Evolutionary conservation across 2,888 invertebrate species (phyloP).

Genomic region (Neoascia interrupta): DNA sequence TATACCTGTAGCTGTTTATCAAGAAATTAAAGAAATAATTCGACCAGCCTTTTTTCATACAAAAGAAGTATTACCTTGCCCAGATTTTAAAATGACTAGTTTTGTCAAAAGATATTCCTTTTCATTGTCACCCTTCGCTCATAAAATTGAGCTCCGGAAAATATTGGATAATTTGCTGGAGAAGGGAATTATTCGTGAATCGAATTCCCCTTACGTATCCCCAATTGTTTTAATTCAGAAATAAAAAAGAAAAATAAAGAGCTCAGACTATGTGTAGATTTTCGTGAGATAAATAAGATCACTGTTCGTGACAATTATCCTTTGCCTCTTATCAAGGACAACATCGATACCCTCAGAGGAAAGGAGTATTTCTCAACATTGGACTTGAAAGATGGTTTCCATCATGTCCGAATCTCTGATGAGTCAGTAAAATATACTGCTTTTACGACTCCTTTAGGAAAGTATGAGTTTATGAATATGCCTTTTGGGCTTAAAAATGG

Average conservation of each 20-base stretch:
- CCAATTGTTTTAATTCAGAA: conserved; percentile 63
- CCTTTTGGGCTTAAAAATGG: conserved; percentile 70
- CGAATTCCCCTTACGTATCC: conserved; percentile 43
- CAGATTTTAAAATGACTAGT: conserved; percentile 42
- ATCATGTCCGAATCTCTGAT: conserved; percentile 7
- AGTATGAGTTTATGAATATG: conserved; percentile 68
- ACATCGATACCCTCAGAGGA: conserved; percentile 25
- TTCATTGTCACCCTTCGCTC: conserved; percentile 26
- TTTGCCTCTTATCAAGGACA: conserved; percentile 20
- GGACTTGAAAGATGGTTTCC: conserved; percentile 21
- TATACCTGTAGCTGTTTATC: not conserved
- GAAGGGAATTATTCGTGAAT: conserved; percentile 26
- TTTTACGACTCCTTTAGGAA: conserved; percentile 15
- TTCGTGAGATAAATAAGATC: conserved; percentile 36
- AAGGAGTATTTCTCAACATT: conserved; percentile 29
- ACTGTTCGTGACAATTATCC: conserved; percentile 7
- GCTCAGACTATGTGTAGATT: conserved; percentile 42
- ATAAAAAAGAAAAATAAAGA: conserved; percentile 44
- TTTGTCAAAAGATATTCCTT: conserved; percentile 39
- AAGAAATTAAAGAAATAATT: not conserved
- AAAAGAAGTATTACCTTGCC: not conserved
- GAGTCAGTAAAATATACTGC: conserved; percentile 32
- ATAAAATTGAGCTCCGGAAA: conserved; percentile 22
- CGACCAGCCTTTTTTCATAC: not conserved
- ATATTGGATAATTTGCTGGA: conserved; percentile 16